Evolutionary conservation across 2,113 vertebrate species (phyloP).

Genomic region (Malaclemys terrapin): DNA sequence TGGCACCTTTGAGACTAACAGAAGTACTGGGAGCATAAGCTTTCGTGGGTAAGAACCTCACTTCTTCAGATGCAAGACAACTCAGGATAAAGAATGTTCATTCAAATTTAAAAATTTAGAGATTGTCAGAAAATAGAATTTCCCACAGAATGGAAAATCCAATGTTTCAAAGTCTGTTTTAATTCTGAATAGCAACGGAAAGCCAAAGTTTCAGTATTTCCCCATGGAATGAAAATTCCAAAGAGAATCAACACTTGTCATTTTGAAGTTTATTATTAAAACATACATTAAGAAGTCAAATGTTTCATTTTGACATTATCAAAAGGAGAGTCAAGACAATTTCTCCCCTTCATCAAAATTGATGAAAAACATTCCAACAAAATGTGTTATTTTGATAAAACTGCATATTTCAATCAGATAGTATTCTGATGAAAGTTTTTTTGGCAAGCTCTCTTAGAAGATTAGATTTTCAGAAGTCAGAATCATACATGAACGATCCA

Average conservation of each 20-base stretch:
- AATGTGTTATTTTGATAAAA: not conserved
- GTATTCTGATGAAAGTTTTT: not conserved
- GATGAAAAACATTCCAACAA: not conserved
- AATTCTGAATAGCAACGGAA: not conserved
- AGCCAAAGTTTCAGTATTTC: not conserved
- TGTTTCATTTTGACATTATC: not conserved
- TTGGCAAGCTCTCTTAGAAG: not conserved
- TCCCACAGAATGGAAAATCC: not conserved
- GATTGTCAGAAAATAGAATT: not conserved
- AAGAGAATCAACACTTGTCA: not conserved
- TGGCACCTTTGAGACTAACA: no score
- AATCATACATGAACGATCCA: not conserved
- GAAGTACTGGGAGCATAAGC: no score
- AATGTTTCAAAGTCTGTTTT: not conserved
- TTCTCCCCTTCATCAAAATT: not conserved
- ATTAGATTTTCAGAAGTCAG: not conserved
- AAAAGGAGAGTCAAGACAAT: not conserved
- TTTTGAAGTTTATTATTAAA: not conserved
- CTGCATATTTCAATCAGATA: not conserved
- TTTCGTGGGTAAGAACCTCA: no score
- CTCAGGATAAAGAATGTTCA: not conserved
- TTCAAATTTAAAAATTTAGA: not conserved
- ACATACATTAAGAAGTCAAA: not conserved
- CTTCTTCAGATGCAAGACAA: no score
- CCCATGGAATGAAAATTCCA: not conserved